phyloP scores from a whole-genome alignment of 2,888 invertebrate genomes.

The Nomada hirtipes region DNA sequence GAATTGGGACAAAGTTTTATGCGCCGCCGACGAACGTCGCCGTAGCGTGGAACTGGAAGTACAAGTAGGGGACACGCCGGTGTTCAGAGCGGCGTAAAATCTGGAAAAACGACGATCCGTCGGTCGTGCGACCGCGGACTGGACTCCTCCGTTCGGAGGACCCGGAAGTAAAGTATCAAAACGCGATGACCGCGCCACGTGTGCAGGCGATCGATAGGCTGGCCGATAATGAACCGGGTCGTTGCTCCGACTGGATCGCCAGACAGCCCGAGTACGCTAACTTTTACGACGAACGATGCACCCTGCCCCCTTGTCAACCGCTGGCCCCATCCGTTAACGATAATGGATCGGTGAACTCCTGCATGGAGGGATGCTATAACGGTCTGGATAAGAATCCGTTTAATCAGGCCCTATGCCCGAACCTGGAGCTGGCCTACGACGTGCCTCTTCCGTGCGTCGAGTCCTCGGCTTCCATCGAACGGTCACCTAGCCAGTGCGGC shows the following conservation, averaged over 20 bases:
- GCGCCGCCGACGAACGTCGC: conserved; percentile 7
- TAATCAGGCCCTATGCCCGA: not conserved
- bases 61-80: not conserved
- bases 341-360: not conserved
- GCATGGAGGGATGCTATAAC: not conserved
- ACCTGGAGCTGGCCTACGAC: not conserved
- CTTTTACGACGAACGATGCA: conserved; percentile 18
- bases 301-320: conserved; percentile 26
- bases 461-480: not conserved
- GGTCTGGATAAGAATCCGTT: not conserved
- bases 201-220: conserved; percentile 30
- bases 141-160: not conserved
- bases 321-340: not conserved
- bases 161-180: conserved; percentile 1
- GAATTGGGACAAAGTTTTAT: conserved; percentile 47
- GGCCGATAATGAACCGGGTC: conserved; percentile 38
- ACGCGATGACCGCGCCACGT: conserved; percentile 38
- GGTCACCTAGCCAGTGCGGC: not conserved
- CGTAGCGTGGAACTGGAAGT: conserved; percentile 29
- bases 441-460: not conserved
- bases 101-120: not conserved
- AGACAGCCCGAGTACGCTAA: conserved; percentile 29
- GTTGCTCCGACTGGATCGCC: conserved; percentile 52
- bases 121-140: not conserved
- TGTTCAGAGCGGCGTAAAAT: not conserved